A percentile compares a stretch with the other conserved stretches of the same genome.
Evolutionary conservation across 2,888 invertebrate species (phyloP).

Genomic region (Aleiodes testaceus): DNA sequence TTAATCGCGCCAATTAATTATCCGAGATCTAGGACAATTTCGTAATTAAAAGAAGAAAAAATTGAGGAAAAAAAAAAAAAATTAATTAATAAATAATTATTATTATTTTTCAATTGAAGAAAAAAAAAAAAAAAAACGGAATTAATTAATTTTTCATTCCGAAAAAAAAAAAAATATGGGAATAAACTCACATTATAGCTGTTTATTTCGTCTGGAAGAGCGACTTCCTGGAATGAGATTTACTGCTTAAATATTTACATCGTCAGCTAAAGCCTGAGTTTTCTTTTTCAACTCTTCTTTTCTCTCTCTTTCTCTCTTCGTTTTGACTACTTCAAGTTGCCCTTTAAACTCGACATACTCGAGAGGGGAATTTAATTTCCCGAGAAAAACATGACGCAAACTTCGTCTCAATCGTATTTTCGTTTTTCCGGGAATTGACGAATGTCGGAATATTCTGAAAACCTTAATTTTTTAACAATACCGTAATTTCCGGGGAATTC

Average conservation of each 20-base stretch:
- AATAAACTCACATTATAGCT: slow-evolving; percentile 27
- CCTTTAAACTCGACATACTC: slow-evolving; percentile 52
- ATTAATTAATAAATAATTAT: too few species aligned
- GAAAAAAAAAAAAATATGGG: too few species aligned
- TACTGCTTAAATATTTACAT: slow-evolving; percentile 65
- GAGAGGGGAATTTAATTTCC: slow-evolving; percentile 66
- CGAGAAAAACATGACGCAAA: slow-evolving; percentile 57
- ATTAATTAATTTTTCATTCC: not conserved
- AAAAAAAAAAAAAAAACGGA: too few species aligned
- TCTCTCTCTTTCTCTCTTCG: slow-evolving; percentile 36
- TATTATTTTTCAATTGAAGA: too few species aligned
- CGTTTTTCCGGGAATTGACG: not conserved
- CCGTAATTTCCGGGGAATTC: too few species aligned
- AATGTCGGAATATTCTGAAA: too few species aligned
- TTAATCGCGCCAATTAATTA: slow-evolving; percentile 52
- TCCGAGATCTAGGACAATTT: slow-evolving; percentile 14
- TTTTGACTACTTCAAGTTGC: slow-evolving; percentile 44
- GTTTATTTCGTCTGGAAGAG: slow-evolving; percentile 45
- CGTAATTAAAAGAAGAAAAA: too few species aligned
- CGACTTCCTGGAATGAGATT: slow-evolving; percentile 52
- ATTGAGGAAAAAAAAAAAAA: too few species aligned
- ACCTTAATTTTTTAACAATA: too few species aligned
- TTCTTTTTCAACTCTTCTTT: slow-evolving; percentile 30
- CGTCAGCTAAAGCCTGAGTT: slow-evolving; percentile 44
- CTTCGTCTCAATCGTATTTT: slow-evolving; percentile 8